phyloP scores from a whole-genome alignment of 2,113 vertebrate species.

The Alouatta palliata region DNA sequence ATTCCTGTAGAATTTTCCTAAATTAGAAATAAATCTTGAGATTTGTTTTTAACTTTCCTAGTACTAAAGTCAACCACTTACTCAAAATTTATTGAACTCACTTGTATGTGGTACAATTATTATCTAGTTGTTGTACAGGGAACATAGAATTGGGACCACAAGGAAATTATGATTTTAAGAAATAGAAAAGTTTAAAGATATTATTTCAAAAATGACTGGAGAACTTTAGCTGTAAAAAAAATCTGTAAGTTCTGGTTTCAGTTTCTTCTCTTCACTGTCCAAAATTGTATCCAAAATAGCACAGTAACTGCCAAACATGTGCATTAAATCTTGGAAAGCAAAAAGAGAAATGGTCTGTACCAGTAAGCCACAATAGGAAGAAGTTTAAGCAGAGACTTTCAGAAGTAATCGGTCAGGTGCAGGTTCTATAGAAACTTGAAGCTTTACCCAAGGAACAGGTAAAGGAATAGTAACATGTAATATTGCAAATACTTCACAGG shows the following conservation, averaged over 20 bases:
- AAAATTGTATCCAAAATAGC: not conserved
- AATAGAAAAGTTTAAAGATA: not conserved
- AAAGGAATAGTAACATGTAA: not conserved
- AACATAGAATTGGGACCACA: conserved; percentile 5
- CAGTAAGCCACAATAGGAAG: not conserved
- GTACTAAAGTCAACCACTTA: not conserved
- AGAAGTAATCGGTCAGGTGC: not conserved
- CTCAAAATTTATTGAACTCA: conserved; percentile 2
- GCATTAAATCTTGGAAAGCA: conserved; percentile 20
- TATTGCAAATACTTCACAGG: not conserved
- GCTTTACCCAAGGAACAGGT: not conserved
- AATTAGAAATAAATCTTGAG: not conserved
- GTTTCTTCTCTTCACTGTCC: conserved; percentile 2
- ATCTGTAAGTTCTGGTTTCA: conserved; percentile 12
- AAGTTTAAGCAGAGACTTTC: conserved; percentile 15
- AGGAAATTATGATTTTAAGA: conserved; percentile 46
- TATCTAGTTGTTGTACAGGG: not conserved
- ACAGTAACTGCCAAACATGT: not conserved
- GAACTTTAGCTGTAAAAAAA: conserved; percentile 34
- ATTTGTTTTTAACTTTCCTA: conserved; percentile 40
- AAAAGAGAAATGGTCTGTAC: not conserved
- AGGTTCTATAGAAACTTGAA: not conserved
- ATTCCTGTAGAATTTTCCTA: not conserved
- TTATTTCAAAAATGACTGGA: conserved; percentile 12
- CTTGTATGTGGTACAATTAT: not conserved